Base-by-base conservation (phyloP, 2,113 vertebrate species). In the Caloenas nicobarica region DNA sequence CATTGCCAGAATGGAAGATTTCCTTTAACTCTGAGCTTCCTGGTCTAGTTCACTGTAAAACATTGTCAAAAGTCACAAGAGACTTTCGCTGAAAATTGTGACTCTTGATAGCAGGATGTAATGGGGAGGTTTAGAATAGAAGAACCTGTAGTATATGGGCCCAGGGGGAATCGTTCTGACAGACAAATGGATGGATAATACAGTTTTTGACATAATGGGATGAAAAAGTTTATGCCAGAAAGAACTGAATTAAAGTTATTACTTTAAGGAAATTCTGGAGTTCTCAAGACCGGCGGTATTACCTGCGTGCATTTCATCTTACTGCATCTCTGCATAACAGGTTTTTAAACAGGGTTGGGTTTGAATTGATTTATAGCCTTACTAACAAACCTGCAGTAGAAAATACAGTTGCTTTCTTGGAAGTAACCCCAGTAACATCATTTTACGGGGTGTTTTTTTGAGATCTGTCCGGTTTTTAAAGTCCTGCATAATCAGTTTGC, bases 171-270 rank as follows among this genome's bases (percentile, higher is more conserved):
- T 98, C 12, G 70, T 97, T 98, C 97, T 98, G 98, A 98, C 98
- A 98, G 98, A 98, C 98, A 98, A 98, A 98, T 98, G 98, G 98
- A 98, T 98, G 97, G 97, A 98, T 98, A 98, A 98, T 98, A 98
- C 97, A 97, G 96, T 98, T 98, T 98, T 98, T 98, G 98, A 98
- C 98, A 98, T 98, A 98, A 98, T 98, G 97, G 98, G 96, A 98
- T 98, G 97, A 98, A 98, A 97, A 98, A 98, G 97, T 98, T 98
- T 98, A 98, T 98, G 96, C 97, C 97, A 98, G 98, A 98, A 98
- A 98, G 98, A 97, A 98, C 97, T 97, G 97, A 98, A 98, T 98
- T 98, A 98, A 98, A 98, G 98, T 98, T 98, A 97, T 97, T 97
- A 97, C 98, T 98, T 97, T 89, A 95, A 98, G 96, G 97, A 97